Evolutionary conservation across 2,888 invertebrate genomes (phyloP).

Genomic region (Epirrhoe tristata): DNA sequence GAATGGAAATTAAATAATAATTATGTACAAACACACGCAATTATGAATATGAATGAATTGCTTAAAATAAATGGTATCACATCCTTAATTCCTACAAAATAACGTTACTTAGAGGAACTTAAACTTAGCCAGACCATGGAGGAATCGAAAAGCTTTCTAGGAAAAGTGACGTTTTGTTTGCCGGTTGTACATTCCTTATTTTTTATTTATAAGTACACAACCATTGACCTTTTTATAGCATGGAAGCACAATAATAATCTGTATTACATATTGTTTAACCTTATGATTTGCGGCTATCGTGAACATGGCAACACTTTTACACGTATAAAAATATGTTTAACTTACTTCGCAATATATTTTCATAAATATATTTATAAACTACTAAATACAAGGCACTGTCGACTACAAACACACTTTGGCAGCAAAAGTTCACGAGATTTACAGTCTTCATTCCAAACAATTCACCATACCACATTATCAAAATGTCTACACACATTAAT

Average conservation of each 20-base stretch:
- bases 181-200: constrained; percentile 16
- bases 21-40: constrained; percentile 67
- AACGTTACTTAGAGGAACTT: constrained; percentile 81
- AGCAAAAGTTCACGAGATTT: constrained; percentile 76
- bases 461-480: constrained; percentile 61
- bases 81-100: constrained; percentile 77
- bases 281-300: constrained; percentile 66
- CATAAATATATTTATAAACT: constrained; percentile 77
- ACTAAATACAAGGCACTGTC: constrained; percentile 83
- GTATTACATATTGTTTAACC: constrained; percentile 1
- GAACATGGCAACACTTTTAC: constrained; percentile 84
- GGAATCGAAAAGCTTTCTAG: constrained; percentile 56
- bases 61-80: constrained; percentile 84
- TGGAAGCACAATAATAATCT: constrained; percentile 11
- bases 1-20: constrained; percentile 61
- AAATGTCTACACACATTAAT: constrained; percentile 70
- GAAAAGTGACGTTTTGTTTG: constrained; percentile 34
- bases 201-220: constrained; percentile 76
- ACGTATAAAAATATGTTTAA: constrained; percentile 82
- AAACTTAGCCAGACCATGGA: constrained; percentile 76
- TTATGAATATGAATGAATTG: constrained; percentile 62
- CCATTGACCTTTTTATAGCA: constrained; percentile 61
- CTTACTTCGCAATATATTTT: constrained; percentile 79
- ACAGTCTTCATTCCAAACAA: constrained; percentile 53
- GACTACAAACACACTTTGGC: constrained; percentile 86